Evolutionary conservation across 2,113 vertebrate species (phyloP).

Genomic region (Diadophis punctatus): DNA sequence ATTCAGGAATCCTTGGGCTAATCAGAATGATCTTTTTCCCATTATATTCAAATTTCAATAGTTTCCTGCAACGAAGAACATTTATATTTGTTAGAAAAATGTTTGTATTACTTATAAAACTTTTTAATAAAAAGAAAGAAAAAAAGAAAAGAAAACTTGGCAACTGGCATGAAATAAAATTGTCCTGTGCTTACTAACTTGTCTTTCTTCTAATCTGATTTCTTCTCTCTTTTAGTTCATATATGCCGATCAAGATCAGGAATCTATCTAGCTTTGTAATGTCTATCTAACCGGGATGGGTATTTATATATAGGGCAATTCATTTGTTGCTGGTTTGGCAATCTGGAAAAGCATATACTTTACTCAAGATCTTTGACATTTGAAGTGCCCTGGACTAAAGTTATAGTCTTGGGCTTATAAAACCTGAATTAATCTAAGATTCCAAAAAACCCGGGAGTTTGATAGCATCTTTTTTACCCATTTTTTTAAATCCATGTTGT

Average conservation of each 20-base stretch:
- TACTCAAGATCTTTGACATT: background rate
- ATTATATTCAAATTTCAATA: background rate
- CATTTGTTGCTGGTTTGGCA: background rate
- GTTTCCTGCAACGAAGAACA: background rate
- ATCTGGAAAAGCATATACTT: background rate
- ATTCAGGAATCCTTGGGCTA: background rate
- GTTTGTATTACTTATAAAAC: no score
- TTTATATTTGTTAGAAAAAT: background rate
- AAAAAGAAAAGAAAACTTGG: no score
- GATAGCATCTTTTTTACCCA: background rate
- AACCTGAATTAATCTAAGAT: background rate
- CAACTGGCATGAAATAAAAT: background rate
- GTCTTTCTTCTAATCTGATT: background rate
- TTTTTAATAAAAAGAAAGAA: no score
- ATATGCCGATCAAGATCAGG: background rate
- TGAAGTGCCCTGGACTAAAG: background rate
- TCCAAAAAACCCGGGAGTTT: background rate
- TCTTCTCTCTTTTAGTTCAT: background rate
- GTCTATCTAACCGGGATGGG: no score
- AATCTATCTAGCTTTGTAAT: background rate
- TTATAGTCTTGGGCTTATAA: background rate
- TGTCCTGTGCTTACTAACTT: background rate
- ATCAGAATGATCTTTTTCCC: background rate
- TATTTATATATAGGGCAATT: background rate
- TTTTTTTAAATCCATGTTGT: no score